phyloP scores from a whole-genome alignment of 2,113 vertebrate genomes.

The Forbesichthys papilliferus region DNA sequence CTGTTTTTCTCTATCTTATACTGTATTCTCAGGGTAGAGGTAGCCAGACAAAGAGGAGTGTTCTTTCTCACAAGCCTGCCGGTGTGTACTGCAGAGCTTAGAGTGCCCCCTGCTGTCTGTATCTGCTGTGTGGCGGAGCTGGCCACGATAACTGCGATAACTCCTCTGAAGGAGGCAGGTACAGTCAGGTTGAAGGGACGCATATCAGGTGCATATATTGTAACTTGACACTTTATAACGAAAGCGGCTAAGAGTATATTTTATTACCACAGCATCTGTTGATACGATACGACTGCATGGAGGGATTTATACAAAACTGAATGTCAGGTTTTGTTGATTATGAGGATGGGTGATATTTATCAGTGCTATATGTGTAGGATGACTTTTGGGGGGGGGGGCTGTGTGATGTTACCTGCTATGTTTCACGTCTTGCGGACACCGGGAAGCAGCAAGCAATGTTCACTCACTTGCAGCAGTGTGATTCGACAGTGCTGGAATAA shows the following conservation, averaged over 20 bases:
- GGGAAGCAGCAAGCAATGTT: constrained; percentile 25
- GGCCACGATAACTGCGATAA: neutral
- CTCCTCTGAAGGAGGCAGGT: too few species aligned
- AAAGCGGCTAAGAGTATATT: constrained; percentile 61
- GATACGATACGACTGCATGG: constrained; percentile 34
- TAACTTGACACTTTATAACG: constrained; percentile 51
- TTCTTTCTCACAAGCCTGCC: constrained; percentile 32
- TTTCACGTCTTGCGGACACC: constrained; percentile 37
- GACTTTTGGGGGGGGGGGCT: constrained; percentile 11
- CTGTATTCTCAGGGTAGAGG: constrained; percentile 69
- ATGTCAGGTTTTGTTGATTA: constrained; percentile 45
- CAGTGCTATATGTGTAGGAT: constrained; percentile 2
- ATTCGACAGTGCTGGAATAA: constrained; percentile 70
- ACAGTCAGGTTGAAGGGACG: too few species aligned
- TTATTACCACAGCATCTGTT: constrained; percentile 56
- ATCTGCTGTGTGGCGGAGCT: constrained; percentile 13
- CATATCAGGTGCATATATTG: too few species aligned
- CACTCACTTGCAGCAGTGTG: constrained; percentile 46
- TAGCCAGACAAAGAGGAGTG: constrained; percentile 52
- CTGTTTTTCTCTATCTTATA: constrained; percentile 41
- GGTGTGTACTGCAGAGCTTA: constrained; percentile 15
- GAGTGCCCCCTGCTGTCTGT: constrained; percentile 60
- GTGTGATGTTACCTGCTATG: constrained; percentile 21
- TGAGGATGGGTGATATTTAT: constrained; percentile 20
- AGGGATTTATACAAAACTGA: constrained; percentile 58